Evolutionary conservation across 2,888 invertebrate species (phyloP).

Genomic region (Hydroisotoma schaefferi): DNA sequence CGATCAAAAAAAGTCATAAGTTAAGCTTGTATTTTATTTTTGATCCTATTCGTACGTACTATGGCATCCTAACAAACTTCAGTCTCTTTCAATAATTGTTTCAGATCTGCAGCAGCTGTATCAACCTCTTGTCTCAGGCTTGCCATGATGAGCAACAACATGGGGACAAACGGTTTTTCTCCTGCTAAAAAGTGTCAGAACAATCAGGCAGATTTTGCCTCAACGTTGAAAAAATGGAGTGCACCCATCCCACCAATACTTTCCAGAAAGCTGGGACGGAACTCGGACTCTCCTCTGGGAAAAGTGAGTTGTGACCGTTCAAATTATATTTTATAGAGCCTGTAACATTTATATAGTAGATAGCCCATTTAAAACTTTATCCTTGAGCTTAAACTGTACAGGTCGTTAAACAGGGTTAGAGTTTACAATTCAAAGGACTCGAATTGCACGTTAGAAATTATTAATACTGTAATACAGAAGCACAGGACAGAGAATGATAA

Average conservation of each 20-base stretch:
- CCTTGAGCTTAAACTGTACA: too few relatives aligned
- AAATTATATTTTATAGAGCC: too few relatives aligned
- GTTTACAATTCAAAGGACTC: too few relatives aligned
- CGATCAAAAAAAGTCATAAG: too few relatives aligned
- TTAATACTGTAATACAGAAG: too few relatives aligned
- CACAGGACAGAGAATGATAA: too few relatives aligned
- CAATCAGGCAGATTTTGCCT: slow-evolving; percentile 40
- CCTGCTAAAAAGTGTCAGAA: slow-evolving; percentile 14
- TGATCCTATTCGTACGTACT: not conserved
- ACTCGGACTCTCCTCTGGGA: slow-evolving; percentile 46
- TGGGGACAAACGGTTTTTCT: not conserved
- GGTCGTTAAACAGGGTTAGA: too few relatives aligned
- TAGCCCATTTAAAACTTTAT: too few relatives aligned
- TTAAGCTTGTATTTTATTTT: not conserved
- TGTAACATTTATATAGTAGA: too few relatives aligned
- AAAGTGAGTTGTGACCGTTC: slow-evolving; percentile 39
- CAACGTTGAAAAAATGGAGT: slow-evolving; percentile 44
- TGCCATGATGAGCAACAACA: not conserved
- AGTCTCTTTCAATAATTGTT: slow-evolving; percentile 3
- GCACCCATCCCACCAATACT: slow-evolving; percentile 47
- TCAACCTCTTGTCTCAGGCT: slow-evolving; percentile 10
- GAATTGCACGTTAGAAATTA: too few relatives aligned
- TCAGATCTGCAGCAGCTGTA: slow-evolving; percentile 11
- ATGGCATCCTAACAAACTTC: not conserved
- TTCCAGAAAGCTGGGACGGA: slow-evolving; percentile 46